These are phyloP conservation scores for Diceros bicornis DNA, from an alignment of 2,797 vertebrate genomes.

Conservation along the genomic window DNA sequence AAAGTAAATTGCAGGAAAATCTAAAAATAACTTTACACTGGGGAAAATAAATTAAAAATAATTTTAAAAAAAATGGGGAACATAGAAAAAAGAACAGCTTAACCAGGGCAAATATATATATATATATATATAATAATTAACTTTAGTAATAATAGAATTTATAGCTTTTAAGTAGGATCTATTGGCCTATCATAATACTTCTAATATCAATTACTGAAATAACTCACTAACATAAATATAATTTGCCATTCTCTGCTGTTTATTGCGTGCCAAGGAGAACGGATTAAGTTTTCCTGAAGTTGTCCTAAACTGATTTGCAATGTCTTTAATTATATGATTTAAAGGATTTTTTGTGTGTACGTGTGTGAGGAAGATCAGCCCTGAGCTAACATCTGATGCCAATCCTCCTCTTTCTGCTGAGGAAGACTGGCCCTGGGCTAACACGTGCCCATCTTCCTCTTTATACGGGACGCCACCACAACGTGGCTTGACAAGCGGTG, in stretches of 20 bases:
- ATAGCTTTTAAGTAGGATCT: not conserved
- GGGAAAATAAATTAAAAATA: not conserved
- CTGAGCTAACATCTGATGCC: too few relatives aligned
- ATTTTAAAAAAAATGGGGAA: not conserved
- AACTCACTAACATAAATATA: not conserved
- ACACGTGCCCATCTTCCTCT: too few relatives aligned
- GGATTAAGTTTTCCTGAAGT: not conserved
- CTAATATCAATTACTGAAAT: not conserved
- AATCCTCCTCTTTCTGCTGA: too few relatives aligned
- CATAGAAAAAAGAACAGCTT: not conserved
- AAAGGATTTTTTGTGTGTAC: not conserved
- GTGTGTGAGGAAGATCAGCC: too few relatives aligned
- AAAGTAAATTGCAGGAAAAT: not conserved
- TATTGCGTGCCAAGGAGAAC: not conserved
- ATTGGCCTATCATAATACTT: not conserved
- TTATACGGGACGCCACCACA: too few relatives aligned
- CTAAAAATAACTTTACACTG: not conserved
- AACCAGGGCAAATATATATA: not conserved
- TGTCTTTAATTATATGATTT: not conserved
- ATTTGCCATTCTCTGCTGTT: not conserved
- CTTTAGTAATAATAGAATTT: not conserved
- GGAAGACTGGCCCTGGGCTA: too few relatives aligned
- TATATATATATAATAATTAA: not conserved
- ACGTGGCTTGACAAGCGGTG: too few relatives aligned
- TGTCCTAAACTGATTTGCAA: not conserved